These are phyloP conservation scores for Bombus confusus DNA, from an alignment of 1,140 invertebrate genomes.

Conservation along the genomic window DNA sequence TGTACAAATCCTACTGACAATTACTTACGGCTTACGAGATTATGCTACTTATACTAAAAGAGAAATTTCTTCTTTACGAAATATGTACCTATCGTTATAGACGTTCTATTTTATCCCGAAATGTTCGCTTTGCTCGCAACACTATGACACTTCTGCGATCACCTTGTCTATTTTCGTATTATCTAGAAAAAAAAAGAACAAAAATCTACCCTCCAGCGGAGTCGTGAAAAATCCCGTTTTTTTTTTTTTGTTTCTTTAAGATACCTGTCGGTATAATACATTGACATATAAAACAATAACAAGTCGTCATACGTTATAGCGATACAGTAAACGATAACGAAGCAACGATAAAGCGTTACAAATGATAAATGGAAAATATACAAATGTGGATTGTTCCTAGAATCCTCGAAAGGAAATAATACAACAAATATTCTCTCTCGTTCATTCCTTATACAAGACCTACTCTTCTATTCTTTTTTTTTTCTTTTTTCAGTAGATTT, in stretches of 20 bases:
- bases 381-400: conserved; percentile 16
- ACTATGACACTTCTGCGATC: not conserved
- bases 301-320: not conserved
- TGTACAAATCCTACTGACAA: conserved; percentile 38
- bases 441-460: not conserved
- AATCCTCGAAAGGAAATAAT: not conserved
- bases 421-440: not conserved
- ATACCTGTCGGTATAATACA: conserved; percentile 14
- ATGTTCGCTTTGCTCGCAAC: not conserved
- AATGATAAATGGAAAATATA: conserved; percentile 37
- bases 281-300: conserved; percentile 45
- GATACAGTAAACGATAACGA: not conserved
- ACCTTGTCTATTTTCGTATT: not conserved
- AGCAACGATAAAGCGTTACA: not conserved
- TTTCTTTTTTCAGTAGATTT: not conserved
- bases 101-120: not conserved
- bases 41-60: conserved; percentile 4
- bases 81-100: not conserved
- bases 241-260: not conserved
- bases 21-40: not conserved
- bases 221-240: not conserved
- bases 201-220: not conserved
- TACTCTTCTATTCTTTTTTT: not conserved
- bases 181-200: not conserved
- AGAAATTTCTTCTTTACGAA: not conserved